Evolutionary conservation across 2,888 invertebrate genomes (phyloP).

Genomic region (Stenurella melanura): DNA sequence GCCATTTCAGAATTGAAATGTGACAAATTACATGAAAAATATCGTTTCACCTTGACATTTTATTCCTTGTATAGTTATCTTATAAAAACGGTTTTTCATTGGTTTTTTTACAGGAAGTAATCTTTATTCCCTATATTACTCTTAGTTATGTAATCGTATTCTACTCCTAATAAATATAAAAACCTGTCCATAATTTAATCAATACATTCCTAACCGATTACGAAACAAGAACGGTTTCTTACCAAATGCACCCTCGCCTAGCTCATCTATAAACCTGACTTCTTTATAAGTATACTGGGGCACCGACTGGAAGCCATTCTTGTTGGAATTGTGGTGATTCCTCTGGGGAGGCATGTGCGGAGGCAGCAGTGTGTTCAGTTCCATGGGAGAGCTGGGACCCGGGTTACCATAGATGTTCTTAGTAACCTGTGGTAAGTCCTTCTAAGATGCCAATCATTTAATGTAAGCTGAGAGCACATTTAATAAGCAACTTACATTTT

Average conservation of each 20-base stretch:
- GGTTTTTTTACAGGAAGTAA: too few species aligned
- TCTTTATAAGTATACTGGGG: constrained; percentile 91
- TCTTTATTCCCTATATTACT: too few species aligned
- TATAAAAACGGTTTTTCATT: too few species aligned
- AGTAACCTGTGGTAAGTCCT: constrained; percentile 82
- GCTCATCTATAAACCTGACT: constrained; percentile 90
- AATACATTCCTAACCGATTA: too few species aligned
- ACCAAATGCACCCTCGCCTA: constrained; percentile 98
- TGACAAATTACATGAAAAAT: too few species aligned
- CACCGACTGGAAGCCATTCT: constrained; percentile 75
- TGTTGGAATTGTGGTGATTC: constrained; percentile 66
- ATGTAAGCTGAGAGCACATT: not conserved
- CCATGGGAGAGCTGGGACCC: constrained; percentile 83
- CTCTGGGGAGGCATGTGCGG: constrained; percentile 74
- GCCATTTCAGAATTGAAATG: too few species aligned
- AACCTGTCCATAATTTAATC: too few species aligned
- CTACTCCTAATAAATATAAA: too few species aligned
- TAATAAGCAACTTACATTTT: constrained; percentile 74
- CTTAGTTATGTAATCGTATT: too few species aligned
- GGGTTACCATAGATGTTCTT: constrained; percentile 90
- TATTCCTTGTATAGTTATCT: too few species aligned
- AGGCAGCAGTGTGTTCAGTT: constrained; percentile 86
- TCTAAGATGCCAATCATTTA: constrained; percentile 65
- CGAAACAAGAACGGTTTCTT: constrained; percentile 58
- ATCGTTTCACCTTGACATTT: too few species aligned